Evolutionary conservation across 1,140 invertebrate species (phyloP), one percentile per base, ranked within the genome.

Genomic region (Aphelenchoides fujianensis): DNA sequence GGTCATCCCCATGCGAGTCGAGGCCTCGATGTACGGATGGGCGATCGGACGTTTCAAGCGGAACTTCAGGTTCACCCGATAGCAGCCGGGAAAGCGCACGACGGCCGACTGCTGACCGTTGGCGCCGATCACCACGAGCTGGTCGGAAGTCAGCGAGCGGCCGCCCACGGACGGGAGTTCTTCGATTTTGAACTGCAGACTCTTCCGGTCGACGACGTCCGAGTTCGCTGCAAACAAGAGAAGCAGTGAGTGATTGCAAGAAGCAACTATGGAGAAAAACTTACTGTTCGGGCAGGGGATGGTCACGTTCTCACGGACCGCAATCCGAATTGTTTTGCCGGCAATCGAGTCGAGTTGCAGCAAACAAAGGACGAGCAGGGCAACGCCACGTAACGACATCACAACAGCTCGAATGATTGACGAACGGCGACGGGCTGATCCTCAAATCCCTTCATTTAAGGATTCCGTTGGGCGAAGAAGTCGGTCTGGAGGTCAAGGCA

Each of bases 21-120:
- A 70, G 12, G 69, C 35, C 67, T 70, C 69, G 69, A 70, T 69
- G 64, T 70, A 70, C 1, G 69, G 69, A 70, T 70, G 28, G 5
- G 19, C 54, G 27, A 70, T 19, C 3, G 69, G 69, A 27, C 19
- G 12, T 0, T n/a, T 31, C 35, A 70, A 16, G n/a, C 31, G 7
- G 30, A 70, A 70, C 12, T 16, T 3, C 31, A 70, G 16, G 12
- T 70, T 71, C 7, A 70, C 67, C 16, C 67, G 68, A 30, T 70
- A 70, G 23, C 69, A 70, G 5, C 69, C 69, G 9, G 69, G 69
- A 36, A 70, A 70, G 1, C 67, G 67, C 1, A 59, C 5, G n/a
- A 70, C 16, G 1, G 7, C 12, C 3, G 34, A 23, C 35, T 41
- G 9, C 16, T 37, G 16, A 3, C 66, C 66, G 1, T 70, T 1